phyloP scores from a whole-genome alignment of 2,797 vertebrate species.

The Pelobates cultripes region DNA sequence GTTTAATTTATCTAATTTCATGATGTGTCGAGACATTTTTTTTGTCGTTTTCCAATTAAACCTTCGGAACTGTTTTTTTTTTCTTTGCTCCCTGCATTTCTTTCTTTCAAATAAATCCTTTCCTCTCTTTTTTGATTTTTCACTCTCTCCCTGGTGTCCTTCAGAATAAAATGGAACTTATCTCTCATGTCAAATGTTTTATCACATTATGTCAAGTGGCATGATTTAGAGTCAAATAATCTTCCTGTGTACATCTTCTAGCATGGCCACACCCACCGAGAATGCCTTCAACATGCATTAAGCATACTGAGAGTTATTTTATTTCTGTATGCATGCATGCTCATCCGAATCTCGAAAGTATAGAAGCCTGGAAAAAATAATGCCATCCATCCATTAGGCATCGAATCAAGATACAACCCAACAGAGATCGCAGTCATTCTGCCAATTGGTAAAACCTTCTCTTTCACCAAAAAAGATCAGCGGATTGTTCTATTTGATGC shows the following conservation, averaged over 20 bases:
- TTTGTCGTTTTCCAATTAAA: conserved; percentile 60
- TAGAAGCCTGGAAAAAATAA: conserved; percentile 59
- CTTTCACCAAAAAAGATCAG: conserved; percentile 50
- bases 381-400: conserved; percentile 74
- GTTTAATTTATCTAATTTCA: conserved; percentile 72
- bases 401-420: conserved; percentile 70
- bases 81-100: conserved; percentile 61
- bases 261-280: conserved; percentile 97
- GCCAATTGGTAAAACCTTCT: conserved; percentile 67
- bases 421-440: conserved; percentile 62
- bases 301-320: conserved; percentile 72
- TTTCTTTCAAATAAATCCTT: conserved; percentile 66
- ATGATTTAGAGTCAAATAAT: conserved; percentile 99
- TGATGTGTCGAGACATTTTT: conserved; percentile 65
- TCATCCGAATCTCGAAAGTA: conserved; percentile 71
- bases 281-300: conserved; percentile 90
- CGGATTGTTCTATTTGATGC: conserved; percentile 79
- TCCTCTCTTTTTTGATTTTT: conserved; percentile 65
- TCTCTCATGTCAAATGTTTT: conserved; percentile 99
- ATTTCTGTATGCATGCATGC: conserved; percentile 63
- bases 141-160: conserved; percentile 63
- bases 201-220: conserved; percentile 99
- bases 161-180: conserved; percentile 96
- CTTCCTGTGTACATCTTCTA: conserved; percentile 99
- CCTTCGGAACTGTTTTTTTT: conserved; percentile 59